phyloP scores from a whole-genome alignment of 2,888 invertebrate genomes.

The Unio pictorum region DNA sequence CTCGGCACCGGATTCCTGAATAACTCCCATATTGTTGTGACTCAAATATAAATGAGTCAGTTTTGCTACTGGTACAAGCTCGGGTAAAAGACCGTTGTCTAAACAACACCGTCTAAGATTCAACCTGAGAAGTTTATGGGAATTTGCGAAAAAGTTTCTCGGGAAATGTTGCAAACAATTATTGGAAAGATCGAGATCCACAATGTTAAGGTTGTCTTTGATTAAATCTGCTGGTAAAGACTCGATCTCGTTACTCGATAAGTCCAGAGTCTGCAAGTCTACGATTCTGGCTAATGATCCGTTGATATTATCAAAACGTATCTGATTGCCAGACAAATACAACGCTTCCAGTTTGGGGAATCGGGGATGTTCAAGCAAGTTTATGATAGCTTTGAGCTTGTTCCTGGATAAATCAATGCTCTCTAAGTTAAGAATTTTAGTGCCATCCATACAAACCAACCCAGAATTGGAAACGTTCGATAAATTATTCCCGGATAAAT shows the following conservation, averaged over 20 bases:
- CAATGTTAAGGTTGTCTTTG: slow-evolving; percentile 6
- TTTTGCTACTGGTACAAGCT: slow-evolving; percentile 10
- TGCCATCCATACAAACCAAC: slow-evolving; percentile 12
- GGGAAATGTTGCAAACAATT: slow-evolving; percentile 17
- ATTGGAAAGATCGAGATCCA: slow-evolving; percentile 20
- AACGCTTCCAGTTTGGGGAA: slow-evolving; percentile 22
- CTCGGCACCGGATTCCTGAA: no score
- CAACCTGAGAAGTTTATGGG: slow-evolving; percentile 14
- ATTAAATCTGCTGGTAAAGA: slow-evolving; percentile 15
- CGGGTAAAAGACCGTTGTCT: slow-evolving; percentile 19
- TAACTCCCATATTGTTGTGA: slow-evolving; percentile 10
- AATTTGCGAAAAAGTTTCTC: slow-evolving; percentile 11
- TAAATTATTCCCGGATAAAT: slow-evolving; percentile 25
- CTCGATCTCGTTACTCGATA: slow-evolving; percentile 22
- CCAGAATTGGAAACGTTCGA: slow-evolving; percentile 19
- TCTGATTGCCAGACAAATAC: slow-evolving; percentile 12
- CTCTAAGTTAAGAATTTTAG: slow-evolving; percentile 3
- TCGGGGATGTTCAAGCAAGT: slow-evolving; percentile 7
- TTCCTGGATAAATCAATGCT: slow-evolving; percentile 28
- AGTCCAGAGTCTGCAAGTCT: slow-evolving; percentile 16
- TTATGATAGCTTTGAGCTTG: slow-evolving; percentile 11
- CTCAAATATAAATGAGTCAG: slow-evolving; percentile 21
- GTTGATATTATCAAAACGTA: slow-evolving; percentile 1
- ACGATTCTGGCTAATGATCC: slow-evolving; percentile 15
- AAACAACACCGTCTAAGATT: slow-evolving; percentile 8